phyloP scores from a whole-genome alignment of 1,140 invertebrate genomes.

The Drosophila aff. region DNA sequence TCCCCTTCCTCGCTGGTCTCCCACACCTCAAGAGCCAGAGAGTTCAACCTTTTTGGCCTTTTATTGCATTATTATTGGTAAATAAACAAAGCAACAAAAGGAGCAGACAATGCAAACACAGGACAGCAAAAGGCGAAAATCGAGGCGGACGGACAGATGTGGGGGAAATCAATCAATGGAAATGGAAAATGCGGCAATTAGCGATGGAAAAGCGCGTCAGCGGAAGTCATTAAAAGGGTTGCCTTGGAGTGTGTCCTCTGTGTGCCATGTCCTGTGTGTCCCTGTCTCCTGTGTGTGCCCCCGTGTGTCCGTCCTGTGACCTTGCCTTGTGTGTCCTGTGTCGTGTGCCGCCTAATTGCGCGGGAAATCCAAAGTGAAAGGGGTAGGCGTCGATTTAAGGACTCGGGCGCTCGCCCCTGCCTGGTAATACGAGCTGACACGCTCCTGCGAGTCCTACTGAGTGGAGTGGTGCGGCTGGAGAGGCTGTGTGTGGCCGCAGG shows the following conservation, averaged over 20 bases:
- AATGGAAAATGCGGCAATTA: conserved; percentile 62
- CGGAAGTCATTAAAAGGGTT: conserved; percentile 80
- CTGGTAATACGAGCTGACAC: conserved; percentile 50
- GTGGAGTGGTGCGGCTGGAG: background rate
- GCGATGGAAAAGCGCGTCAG: conserved; percentile 32
- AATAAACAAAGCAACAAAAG: conserved; percentile 50
- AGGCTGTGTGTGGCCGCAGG: conserved; percentile 6
- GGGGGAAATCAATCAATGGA: conserved; percentile 69
- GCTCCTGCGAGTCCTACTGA: background rate
- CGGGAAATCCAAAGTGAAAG: conserved; percentile 8
- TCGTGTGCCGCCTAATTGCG: conserved; percentile 69
- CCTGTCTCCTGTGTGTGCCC: background rate
- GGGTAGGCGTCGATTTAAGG: conserved; percentile 9
- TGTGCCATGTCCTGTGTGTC: conserved; percentile 21
- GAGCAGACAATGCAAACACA: conserved; percentile 20
- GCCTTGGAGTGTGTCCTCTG: conserved; percentile 38
- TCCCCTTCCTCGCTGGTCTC: background rate
- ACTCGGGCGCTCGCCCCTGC: background rate
- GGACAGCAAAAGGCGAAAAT: conserved; percentile 8
- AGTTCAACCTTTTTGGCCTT: conserved; percentile 51
- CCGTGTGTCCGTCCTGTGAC: conserved; percentile 8
- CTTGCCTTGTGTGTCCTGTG: background rate
- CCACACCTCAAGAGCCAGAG: conserved; percentile 10
- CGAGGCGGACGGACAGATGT: background rate
- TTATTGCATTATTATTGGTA: conserved; percentile 75